phyloP scores from a whole-genome alignment of 2,888 invertebrate genomes.

The Sinohyriopsis cumingii region DNA sequence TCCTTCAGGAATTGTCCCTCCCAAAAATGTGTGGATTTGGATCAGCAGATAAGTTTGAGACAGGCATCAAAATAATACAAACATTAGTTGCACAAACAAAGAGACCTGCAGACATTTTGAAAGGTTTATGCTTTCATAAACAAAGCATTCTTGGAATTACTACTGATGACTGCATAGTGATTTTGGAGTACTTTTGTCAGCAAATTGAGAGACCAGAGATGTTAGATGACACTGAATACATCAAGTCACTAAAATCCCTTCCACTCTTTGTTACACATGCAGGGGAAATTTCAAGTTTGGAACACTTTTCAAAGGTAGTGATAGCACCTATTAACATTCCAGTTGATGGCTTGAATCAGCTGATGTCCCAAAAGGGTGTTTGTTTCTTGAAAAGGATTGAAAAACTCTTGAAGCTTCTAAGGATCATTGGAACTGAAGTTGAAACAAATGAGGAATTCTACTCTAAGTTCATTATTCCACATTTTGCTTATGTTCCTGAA shows the following conservation, averaged over 20 bases:
- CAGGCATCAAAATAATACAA: too few species aligned
- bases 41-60: too few species aligned
- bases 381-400: too few species aligned
- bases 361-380: too few species aligned
- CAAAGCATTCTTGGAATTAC: neutral
- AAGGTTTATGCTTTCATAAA: neutral
- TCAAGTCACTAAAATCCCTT: neutral
- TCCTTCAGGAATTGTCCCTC: too few species aligned
- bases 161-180: too few species aligned
- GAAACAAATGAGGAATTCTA: slow-evolving; percentile 18
- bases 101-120: slow-evolving; percentile 4
- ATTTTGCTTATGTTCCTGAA: slow-evolving; percentile 7
- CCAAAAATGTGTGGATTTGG: too few species aligned
- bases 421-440: neutral
- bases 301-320: neutral
- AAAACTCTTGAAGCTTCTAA: neutral
- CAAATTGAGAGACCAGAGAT: neutral
- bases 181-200: too few species aligned
- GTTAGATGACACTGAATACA: too few species aligned
- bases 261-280: slow-evolving; percentile 1
- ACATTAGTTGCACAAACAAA: slow-evolving; percentile 2
- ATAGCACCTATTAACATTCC: neutral
- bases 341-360: slow-evolving; percentile 4
- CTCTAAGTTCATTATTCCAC: slow-evolving; percentile 21
- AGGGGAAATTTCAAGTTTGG: neutral